Evolutionary conservation across 2,888 invertebrate species (phyloP), one percentile per base, ranked within the genome.

Genomic region (Scaptomyza reducta): DNA sequence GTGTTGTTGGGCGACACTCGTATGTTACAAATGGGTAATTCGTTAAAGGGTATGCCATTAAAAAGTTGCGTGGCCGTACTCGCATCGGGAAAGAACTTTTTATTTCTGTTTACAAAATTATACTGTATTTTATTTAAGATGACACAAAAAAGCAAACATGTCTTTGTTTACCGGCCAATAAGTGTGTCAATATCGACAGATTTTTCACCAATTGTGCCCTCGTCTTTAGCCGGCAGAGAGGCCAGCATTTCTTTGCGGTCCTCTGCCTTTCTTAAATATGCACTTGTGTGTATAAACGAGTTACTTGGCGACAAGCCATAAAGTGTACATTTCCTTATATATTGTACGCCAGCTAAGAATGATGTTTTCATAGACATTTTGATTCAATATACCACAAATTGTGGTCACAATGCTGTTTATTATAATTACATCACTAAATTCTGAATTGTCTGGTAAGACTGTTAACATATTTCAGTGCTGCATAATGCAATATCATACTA

Each of bases 1-100:
- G 98, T 98, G 91, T 99, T 99, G 92, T 99, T 99, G 65, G 94
- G 94, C 10, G 96, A 94, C 0, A 96, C 95, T 87, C 95, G 94
- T 47, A 99, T 95, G 90, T 97, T 95, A 79, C 96, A 94, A 61
- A 98, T 94, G 0, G 97, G 97, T 53, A 98, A 89, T 49, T 97
- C 95, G 89, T 95, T 94, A 90, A 95, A 98, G 2, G 94, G 94
- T 0, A 95, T 92, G 0, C 97, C 97, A 89, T 96, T 93, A 86
- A 97, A 96, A 3, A 97, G 88, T 82, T 92, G 92, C 65, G 94
- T 93, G 38, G 95, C 95, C 0, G 97, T 96, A 55, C 94, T 93
- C 61, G 93, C 92, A 88, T 95, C 95, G 0, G 97, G 97, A 89
- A 96, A 97, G 72, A 95, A 91, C 69, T 94, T 93, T 54, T 93